phyloP scores from a whole-genome alignment of 2,888 invertebrate species.

The Altica lythri region DNA sequence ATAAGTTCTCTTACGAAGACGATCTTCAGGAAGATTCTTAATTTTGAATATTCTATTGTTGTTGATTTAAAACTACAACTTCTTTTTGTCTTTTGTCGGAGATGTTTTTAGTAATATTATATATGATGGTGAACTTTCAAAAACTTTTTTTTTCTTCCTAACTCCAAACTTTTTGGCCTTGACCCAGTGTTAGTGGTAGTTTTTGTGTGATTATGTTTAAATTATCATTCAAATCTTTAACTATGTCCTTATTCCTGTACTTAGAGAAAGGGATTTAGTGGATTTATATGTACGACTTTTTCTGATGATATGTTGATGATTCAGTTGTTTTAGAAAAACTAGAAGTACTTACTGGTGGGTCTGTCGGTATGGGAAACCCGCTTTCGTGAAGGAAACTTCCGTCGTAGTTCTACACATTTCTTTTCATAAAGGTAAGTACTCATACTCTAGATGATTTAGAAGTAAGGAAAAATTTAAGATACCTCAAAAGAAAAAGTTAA shows the following conservation, averaged over 20 bases:
- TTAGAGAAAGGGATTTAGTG: conserved; percentile 44
- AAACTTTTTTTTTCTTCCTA: conserved; percentile 44
- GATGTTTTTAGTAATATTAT: conserved; percentile 30
- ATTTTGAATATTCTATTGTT: conserved; percentile 39
- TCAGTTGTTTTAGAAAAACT: conserved; percentile 41
- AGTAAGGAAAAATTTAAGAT: too few relatives aligned
- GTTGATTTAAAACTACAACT: conserved; percentile 57
- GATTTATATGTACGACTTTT: conserved; percentile 20
- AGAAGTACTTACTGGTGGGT: conserved; percentile 32
- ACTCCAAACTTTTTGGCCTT: conserved; percentile 43
- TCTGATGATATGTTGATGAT: conserved; percentile 44
- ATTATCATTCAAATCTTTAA: conserved; percentile 52
- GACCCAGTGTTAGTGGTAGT: conserved; percentile 27
- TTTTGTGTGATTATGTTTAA: conserved; percentile 31
- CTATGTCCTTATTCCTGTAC: conserved; percentile 43
- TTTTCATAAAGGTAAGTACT: conserved; percentile 44
- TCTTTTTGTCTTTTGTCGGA: conserved; percentile 49
- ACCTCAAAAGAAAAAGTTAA: too few relatives aligned
- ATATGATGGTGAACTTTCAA: conserved; percentile 45
- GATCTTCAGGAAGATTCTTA: conserved; percentile 56
- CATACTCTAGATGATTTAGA: conserved; percentile 43
- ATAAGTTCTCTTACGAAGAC: conserved; percentile 65
- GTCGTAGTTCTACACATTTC: conserved; percentile 20
- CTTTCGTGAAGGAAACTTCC: conserved; percentile 18
- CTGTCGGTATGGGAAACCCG: conserved; percentile 16